phyloP scores from a whole-genome alignment of 2,113 vertebrate species.

The Atlantisia rogersi region DNA sequence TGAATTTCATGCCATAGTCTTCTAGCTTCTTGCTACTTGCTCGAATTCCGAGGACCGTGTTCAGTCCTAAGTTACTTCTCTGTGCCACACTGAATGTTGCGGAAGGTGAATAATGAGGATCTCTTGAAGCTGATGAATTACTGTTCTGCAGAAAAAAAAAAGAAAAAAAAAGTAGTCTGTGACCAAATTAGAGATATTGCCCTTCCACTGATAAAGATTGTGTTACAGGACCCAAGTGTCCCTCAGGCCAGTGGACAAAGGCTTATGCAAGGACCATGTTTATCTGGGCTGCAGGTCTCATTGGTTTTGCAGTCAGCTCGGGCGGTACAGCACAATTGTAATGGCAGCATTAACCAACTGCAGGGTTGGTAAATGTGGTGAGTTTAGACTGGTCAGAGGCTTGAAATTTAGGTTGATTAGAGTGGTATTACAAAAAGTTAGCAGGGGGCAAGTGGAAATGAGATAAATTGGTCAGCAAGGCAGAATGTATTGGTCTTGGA shows the following conservation, averaged over 20 bases:
- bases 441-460: constrained; percentile 9
- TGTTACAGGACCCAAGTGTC: background rate
- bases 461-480: background rate
- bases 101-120: background rate
- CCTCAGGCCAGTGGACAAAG: background rate
- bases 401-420: constrained; percentile 3
- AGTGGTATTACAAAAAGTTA: background rate
- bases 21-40: background rate
- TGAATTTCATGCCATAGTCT: background rate
- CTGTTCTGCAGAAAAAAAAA: background rate
- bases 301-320: background rate
- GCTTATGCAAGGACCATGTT: background rate
- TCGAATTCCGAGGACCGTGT: background rate
- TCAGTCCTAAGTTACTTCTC: background rate
- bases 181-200: background rate
- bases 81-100: background rate
- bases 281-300: background rate
- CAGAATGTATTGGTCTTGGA: background rate
- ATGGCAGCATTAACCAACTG: background rate
- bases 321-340: background rate
- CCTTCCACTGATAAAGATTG: background rate
- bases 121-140: background rate
- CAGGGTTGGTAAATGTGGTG: background rate
- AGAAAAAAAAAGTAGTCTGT: background rate
- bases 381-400: background rate